Conservation (phyloP, 2,797 vertebrate species). For the Rhinatrema bivittatum region DNA sequence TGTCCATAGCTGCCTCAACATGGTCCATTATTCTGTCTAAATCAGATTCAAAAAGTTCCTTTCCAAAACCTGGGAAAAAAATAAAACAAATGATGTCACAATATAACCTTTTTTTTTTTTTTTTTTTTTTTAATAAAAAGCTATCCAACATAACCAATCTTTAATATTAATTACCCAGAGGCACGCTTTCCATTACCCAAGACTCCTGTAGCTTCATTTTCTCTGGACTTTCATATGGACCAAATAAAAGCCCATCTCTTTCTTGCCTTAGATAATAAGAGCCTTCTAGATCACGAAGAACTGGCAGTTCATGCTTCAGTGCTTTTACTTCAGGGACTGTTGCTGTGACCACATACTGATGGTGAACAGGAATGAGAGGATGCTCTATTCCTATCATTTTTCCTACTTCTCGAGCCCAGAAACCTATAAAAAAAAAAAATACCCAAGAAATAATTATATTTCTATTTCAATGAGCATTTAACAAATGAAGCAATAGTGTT, state of each 20-base stretch:
- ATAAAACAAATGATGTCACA: too few species aligned
- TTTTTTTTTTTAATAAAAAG: too few species aligned
- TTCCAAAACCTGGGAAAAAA: constrained; percentile 79
- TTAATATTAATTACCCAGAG: constrained; percentile 65
- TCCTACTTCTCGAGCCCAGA: constrained; percentile 92
- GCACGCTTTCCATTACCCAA: constrained; percentile 84
- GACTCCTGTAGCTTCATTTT: constrained; percentile 93
- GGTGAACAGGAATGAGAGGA: constrained; percentile 90
- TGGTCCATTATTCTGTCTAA: constrained; percentile 94
- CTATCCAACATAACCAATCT: too few species aligned
- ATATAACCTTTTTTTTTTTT: too few species aligned
- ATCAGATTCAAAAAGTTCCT: constrained; percentile 94
- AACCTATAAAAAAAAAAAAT: constrained; percentile 58
- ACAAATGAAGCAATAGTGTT: too few species aligned
- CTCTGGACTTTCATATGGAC: constrained; percentile 85
- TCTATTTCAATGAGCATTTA: too few species aligned
- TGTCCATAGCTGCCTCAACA: constrained; percentile 89
- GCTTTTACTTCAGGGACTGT: constrained; percentile 92
- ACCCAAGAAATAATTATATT: background rate
- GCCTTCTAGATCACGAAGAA: constrained; percentile 87
- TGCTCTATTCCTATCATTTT: constrained; percentile 83
- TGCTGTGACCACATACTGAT: constrained; percentile 89
- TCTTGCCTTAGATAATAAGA: constrained; percentile 93
- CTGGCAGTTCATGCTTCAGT: constrained; percentile 79
- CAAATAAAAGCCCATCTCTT: constrained; percentile 87